Conservation (phyloP, 2,888 invertebrate genomes). For the Apodemia mormo region DNA sequence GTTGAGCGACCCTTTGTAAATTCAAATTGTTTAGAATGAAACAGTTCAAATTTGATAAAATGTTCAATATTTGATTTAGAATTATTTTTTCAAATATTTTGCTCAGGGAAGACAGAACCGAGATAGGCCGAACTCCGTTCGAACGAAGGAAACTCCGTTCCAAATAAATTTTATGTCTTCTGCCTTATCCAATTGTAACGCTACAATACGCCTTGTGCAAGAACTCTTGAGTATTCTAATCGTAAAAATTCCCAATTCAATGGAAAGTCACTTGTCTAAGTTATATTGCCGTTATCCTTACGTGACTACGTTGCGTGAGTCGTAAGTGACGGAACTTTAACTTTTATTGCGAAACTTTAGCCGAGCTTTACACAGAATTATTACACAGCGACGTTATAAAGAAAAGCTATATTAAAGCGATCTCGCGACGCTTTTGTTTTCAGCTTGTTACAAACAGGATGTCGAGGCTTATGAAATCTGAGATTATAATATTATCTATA, state of each 20-base stretch:
- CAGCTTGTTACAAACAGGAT: slow-evolving; percentile 5
- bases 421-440: neutral
- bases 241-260: neutral
- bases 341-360: slow-evolving; percentile 23
- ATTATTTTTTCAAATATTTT: too few species aligned
- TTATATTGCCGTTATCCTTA: neutral
- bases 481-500: neutral
- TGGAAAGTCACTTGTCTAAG: slow-evolving; percentile 3
- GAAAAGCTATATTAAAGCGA: slow-evolving; percentile 22
- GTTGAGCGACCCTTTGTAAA: too few species aligned
- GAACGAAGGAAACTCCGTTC: too few species aligned
- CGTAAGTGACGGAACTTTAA: slow-evolving; percentile 17
- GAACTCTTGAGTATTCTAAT: neutral
- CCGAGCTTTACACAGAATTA: slow-evolving; percentile 19
- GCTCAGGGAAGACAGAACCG: too few species aligned
- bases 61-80: too few species aligned
- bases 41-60: too few species aligned
- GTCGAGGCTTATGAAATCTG: neutral
- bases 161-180: too few species aligned
- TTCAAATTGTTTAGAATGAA: too few species aligned
- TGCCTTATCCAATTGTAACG: neutral
- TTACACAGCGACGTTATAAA: neutral
- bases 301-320: slow-evolving; percentile 10
- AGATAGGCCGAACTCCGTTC: too few species aligned
- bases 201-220: neutral